phyloP scores from a whole-genome alignment of 2,113 vertebrate species.

The Coryphaenoides rupestris region DNA sequence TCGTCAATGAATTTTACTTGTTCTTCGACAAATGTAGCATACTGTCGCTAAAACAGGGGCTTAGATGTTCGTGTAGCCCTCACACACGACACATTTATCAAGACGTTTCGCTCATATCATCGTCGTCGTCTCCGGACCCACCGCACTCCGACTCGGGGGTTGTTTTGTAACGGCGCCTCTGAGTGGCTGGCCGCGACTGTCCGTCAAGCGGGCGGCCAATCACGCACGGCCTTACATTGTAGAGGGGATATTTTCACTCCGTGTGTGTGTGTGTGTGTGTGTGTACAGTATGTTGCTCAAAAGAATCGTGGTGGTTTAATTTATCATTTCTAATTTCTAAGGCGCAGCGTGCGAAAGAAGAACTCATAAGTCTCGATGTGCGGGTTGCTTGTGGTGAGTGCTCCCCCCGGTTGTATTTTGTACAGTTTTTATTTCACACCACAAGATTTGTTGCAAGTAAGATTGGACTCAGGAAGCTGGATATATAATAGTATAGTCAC shows the following conservation, averaged over 20 bases:
- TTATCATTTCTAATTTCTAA: no score
- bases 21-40: constrained; percentile 50
- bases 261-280: no score
- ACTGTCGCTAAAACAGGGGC: constrained; percentile 25
- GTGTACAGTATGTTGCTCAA: constrained; percentile 81
- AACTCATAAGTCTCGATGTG: constrained; percentile 53
- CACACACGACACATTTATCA: constrained; percentile 55
- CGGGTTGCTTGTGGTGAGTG: constrained; percentile 72
- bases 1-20: background rate
- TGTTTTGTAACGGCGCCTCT: constrained; percentile 71
- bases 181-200: constrained; percentile 69
- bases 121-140: constrained; percentile 60
- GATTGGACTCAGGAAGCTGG: constrained; percentile 78
- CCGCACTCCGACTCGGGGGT: constrained; percentile 39
- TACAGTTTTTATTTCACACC: no score
- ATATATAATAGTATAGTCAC: constrained; percentile 46
- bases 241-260: constrained; percentile 76
- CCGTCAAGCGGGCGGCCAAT: constrained; percentile 80
- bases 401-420: no score
- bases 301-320: constrained; percentile 61
- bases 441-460: no score
- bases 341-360: constrained; percentile 47
- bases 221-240: constrained; percentile 74
- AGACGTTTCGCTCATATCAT: constrained; percentile 76
- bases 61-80: constrained; percentile 27